Percentiles rank a stretch among this genome's conserved stretches.
Evolutionary conservation across 2,888 invertebrate species (phyloP).

Genomic region (Tenthredo scrophulariae): DNA sequence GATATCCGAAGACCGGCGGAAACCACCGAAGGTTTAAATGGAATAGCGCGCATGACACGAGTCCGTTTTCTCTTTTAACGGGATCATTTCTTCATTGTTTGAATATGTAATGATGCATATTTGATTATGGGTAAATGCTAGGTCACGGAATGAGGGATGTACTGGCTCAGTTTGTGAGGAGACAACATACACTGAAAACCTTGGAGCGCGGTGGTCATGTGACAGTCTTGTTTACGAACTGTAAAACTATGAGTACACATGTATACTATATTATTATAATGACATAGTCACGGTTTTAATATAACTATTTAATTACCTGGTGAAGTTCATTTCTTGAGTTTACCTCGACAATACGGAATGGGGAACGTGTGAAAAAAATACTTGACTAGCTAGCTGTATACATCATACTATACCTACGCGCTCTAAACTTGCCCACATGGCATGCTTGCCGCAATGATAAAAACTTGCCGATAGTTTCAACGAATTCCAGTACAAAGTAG

Average conservation of each 20-base stretch:
- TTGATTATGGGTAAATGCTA: background rate
- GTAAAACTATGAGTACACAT: background rate
- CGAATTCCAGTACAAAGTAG: background rate
- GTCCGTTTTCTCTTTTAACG: slow-evolving; percentile 34
- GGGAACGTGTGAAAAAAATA: slow-evolving; percentile 31
- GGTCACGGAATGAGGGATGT: background rate
- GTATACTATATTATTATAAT: background rate
- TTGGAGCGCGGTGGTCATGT: background rate
- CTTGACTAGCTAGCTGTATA: background rate
- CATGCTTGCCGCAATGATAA: background rate
- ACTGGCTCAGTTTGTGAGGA: background rate
- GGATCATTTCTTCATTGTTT: slow-evolving; percentile 21
- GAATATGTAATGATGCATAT: background rate
- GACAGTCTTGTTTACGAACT: background rate
- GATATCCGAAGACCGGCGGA: background rate
- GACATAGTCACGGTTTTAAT: background rate
- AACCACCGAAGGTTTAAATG: background rate
- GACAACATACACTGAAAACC: background rate
- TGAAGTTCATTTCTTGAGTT: background rate
- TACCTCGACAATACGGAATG: background rate
- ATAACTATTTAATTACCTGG: background rate
- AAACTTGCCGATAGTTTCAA: background rate
- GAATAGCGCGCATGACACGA: background rate
- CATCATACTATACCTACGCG: background rate
- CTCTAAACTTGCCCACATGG: background rate